Evolutionary conservation across 1,140 invertebrate genomes (phyloP).

Genomic region (Polypedilum vanderplanki): DNA sequence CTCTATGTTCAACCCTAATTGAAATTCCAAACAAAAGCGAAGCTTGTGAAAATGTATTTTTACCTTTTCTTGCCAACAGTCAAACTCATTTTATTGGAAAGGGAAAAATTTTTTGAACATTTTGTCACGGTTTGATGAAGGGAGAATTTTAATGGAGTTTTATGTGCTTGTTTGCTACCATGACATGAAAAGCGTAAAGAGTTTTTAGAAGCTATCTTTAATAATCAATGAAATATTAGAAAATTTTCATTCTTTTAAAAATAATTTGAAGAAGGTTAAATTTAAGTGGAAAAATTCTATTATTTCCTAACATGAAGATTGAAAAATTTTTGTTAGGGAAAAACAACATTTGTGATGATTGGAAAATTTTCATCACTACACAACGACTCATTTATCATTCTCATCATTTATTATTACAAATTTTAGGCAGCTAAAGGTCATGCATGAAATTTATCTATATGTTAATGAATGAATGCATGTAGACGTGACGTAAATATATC

Average conservation of each 20-base stretch:
- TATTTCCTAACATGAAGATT: too few relatives aligned
- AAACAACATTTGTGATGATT: too few relatives aligned
- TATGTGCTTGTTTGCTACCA: background rate
- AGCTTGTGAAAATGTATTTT: background rate
- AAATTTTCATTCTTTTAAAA: too few relatives aligned
- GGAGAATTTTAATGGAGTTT: constrained; percentile 1
- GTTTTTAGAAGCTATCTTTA: background rate
- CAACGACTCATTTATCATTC: too few relatives aligned
- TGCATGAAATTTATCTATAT: too few relatives aligned
- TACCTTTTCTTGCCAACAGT: constrained; percentile 5
- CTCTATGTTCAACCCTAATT: constrained; percentile 24
- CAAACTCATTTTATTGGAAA: background rate
- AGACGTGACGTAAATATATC: background rate
- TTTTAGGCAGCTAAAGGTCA: too few relatives aligned
- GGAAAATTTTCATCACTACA: too few relatives aligned
- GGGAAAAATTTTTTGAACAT: background rate
- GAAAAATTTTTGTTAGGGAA: too few relatives aligned
- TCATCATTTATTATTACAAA: too few relatives aligned
- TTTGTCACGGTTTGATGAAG: constrained; percentile 8
- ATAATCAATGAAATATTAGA: too few relatives aligned
- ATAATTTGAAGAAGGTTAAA: too few relatives aligned
- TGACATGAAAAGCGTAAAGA: background rate
- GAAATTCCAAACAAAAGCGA: constrained; percentile 24
- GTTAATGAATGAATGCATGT: background rate
- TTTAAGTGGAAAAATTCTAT: too few relatives aligned